Evolutionary conservation across 2,797 vertebrate species (phyloP).

Genomic region (Neoniphon sammara): DNA sequence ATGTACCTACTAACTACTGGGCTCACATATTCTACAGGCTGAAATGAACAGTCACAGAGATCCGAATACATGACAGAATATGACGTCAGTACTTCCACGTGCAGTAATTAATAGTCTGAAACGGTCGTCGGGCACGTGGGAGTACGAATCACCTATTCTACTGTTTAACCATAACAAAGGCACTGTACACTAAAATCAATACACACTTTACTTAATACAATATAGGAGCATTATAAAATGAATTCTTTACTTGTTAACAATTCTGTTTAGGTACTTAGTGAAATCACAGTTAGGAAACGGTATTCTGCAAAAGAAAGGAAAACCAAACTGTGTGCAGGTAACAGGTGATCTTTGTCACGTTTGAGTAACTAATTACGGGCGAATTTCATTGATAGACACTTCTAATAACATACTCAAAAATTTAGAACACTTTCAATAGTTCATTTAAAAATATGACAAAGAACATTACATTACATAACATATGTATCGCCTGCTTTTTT

Average conservation of each 20-base stretch:
- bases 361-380: not conserved
- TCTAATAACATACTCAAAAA: not conserved
- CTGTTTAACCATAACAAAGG: slow-evolving; percentile 57
- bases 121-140: not conserved
- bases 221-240: not conserved
- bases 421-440: slow-evolving; percentile 8
- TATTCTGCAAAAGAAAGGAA: no score
- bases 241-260: not conserved
- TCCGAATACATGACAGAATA: slow-evolving; percentile 11
- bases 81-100: not conserved
- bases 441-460: not conserved
- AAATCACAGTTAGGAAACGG: not conserved
- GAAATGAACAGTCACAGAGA: slow-evolving; percentile 6
- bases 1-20: slow-evolving; percentile 8
- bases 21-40: slow-evolving; percentile 17
- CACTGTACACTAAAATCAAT: slow-evolving; percentile 48
- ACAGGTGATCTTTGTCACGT: not conserved
- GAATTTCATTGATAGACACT: no score
- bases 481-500: not conserved
- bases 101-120: slow-evolving; percentile 2
- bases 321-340: not conserved
- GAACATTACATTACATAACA: not conserved
- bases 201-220: slow-evolving; percentile 12
- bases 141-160: not conserved
- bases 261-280: slow-evolving; percentile 1